Base-by-base conservation (phyloP, 2,888 invertebrate species). In the Eilema griseolum region DNA sequence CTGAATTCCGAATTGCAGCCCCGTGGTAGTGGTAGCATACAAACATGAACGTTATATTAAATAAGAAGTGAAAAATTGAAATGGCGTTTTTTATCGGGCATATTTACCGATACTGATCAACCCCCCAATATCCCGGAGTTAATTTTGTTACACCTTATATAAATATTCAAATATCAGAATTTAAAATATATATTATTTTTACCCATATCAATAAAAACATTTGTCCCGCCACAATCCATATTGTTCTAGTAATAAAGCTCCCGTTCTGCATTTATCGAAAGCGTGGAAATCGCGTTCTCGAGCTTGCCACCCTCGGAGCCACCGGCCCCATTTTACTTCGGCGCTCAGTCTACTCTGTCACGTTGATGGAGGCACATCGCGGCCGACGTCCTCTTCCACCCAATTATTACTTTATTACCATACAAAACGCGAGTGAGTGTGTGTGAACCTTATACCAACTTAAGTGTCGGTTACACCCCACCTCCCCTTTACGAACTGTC, bases 401-500 rank as follows among this genome's bases (percentile, higher is more conserved):
- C 76, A 81, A 86, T 83, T 74, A 79, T 74, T 84, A 85, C 83
- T 85, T 82, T 85, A 84, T 77, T 85, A 85, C 83, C 83, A 85
- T 86, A 86, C 80, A 88, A 86, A 88, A 85, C 90, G 91, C 89
- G 92, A 88, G 93, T 90, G 90, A 88, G 90, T 91, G 91, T 89
- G 89, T 90, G 91, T 89, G 89, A 88, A 89, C 88, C 86, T 72
- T 82, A 85, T 84, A 85, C 78, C 80, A 86, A 87, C 88, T 85
- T 83, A 85, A 87, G 89, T 90, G 88, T 83, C 83, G 78, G 81
- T 87, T 86, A 83, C 82, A 85, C 83, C 81, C 80, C 83, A 81
- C 78, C 84, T 79, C 77, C 83, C 78, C 75, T 74, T 76, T 73
- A 83, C 85, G 86, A 85, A 85, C 89, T 83, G 83, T 85, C 85